A percentile compares a stretch with the other conserved stretches of the same genome.
phyloP scores from a whole-genome alignment of 2,113 vertebrate genomes.

The Epinephelus lanceolatus region DNA sequence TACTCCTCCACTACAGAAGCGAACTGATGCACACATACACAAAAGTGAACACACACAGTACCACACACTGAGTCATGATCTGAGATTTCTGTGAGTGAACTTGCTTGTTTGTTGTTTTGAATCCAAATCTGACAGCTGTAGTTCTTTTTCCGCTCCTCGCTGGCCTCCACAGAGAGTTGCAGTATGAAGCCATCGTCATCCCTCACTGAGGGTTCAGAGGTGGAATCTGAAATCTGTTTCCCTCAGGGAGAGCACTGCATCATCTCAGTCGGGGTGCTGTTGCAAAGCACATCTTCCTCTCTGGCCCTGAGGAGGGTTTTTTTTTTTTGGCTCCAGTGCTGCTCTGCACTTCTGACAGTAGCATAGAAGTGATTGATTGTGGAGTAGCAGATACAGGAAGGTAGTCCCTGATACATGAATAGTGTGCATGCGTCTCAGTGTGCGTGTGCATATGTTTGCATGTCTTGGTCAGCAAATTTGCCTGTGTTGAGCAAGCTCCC shows the following conservation, averaged over 20 bases:
- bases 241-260: slow-evolving; percentile 17
- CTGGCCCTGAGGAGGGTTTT: slow-evolving; percentile 10
- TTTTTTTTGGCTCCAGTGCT: slow-evolving; percentile 17
- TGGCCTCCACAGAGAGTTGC: slow-evolving; percentile 41
- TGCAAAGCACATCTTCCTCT: slow-evolving; percentile 37
- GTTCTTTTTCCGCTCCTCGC: slow-evolving; percentile 20
- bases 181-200: slow-evolving; percentile 43
- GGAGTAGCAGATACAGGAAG: neutral
- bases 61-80: slow-evolving; percentile 54
- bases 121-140: slow-evolving; percentile 38
- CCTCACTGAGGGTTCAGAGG: slow-evolving; percentile 20
- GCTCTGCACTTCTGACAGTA: neutral
- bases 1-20: slow-evolving; percentile 33
- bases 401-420: neutral
- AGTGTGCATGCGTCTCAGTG: neutral
- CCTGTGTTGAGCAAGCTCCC: slow-evolving; percentile 58
- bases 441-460: slow-evolving; percentile 75
- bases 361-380: neutral
- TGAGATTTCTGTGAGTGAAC: slow-evolving; percentile 35
- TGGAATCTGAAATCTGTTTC: slow-evolving; percentile 49
- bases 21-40: slow-evolving; percentile 35
- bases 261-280: slow-evolving; percentile 19
- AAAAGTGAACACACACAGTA: slow-evolving; percentile 37
- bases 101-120: slow-evolving; percentile 1
- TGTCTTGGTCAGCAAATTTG: slow-evolving; percentile 75